Percentiles rank a stretch among this genome's conserved stretches.
These are phyloP conservation scores for Archivesica marissinica DNA, from an alignment of 1,140 invertebrate genomes.

Conservation along the genomic window DNA sequence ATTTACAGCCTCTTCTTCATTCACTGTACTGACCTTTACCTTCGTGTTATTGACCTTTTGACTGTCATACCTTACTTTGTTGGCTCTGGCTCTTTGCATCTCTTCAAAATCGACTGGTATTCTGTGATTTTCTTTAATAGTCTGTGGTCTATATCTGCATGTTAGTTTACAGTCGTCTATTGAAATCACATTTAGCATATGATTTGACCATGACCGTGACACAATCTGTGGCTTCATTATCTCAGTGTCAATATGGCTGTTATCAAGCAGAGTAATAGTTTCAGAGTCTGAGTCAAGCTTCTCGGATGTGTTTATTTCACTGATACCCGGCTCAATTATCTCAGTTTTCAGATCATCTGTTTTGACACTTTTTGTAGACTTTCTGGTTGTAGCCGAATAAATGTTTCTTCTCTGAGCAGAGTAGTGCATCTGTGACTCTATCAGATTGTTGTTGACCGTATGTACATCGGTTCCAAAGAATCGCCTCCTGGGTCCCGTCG, in stretches of 20 bases:
- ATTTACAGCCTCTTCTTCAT: conserved; percentile 29
- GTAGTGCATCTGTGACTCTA: conserved; percentile 48
- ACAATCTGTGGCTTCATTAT: conserved; percentile 52
- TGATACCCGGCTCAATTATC: background rate
- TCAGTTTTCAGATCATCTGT: background rate
- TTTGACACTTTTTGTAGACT: conserved; percentile 32
- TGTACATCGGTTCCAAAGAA: conserved; percentile 54
- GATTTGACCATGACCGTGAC: conserved; percentile 50
- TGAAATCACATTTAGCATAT: conserved; percentile 55
- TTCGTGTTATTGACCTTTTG: background rate
- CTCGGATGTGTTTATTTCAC: background rate
- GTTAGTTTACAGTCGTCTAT: conserved; percentile 62
- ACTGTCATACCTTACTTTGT: background rate
- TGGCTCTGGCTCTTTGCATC: conserved; percentile 10
- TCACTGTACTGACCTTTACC: background rate
- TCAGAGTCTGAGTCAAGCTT: conserved; percentile 25
- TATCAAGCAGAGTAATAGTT: background rate
- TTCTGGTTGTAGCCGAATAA: conserved; percentile 9
- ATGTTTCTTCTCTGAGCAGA: conserved; percentile 40
- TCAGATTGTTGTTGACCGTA: conserved; percentile 50
- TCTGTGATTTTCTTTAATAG: conserved; percentile 50
- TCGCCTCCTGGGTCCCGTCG: background rate
- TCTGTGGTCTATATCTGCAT: conserved; percentile 52
- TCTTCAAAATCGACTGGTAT: background rate
- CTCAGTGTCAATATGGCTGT: conserved; percentile 31